These are phyloP conservation scores for Calliopsis andreniformis DNA, from an alignment of 1,140 invertebrate species.

Conservation along the genomic window DNA sequence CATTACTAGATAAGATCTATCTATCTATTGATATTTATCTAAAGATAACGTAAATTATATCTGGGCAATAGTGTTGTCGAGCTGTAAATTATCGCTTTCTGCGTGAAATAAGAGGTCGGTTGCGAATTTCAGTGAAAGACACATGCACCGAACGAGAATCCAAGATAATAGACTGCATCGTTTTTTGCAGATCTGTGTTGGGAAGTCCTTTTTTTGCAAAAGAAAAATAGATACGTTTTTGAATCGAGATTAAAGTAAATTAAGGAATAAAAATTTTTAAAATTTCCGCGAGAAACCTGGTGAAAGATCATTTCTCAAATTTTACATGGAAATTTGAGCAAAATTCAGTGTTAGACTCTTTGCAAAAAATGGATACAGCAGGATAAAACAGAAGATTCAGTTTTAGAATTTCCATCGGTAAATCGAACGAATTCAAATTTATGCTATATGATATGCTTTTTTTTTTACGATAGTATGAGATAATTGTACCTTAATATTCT, in stretches of 20 bases:
- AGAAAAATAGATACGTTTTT: no score
- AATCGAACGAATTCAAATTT: neutral
- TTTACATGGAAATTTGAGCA: neutral
- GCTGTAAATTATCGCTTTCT: conserved; percentile 40
- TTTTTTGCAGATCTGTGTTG: conserved; percentile 21
- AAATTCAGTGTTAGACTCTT: neutral
- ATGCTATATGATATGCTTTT: neutral
- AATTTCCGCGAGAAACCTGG: neutral
- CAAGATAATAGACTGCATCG: conserved; percentile 25
- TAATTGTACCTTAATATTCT: neutral
- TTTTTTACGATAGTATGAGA: neutral
- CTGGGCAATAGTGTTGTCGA: conserved; percentile 11
- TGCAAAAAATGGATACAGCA: neutral
- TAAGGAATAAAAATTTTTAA: neutral
- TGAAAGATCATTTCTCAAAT: neutral
- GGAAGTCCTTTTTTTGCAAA: neutral
- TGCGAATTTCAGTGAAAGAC: conserved; percentile 40
- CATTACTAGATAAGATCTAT: conserved; percentile 32
- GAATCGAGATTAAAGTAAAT: neutral
- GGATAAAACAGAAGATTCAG: neutral
- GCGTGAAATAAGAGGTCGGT: conserved; percentile 35
- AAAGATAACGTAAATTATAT: conserved; percentile 30
- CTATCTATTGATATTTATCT: conserved; percentile 43
- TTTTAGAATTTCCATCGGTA: no score
- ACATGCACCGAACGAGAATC: conserved; percentile 45